Conservation (phyloP, 2,113 vertebrate genomes). For the Neogobius melanostomus region DNA sequence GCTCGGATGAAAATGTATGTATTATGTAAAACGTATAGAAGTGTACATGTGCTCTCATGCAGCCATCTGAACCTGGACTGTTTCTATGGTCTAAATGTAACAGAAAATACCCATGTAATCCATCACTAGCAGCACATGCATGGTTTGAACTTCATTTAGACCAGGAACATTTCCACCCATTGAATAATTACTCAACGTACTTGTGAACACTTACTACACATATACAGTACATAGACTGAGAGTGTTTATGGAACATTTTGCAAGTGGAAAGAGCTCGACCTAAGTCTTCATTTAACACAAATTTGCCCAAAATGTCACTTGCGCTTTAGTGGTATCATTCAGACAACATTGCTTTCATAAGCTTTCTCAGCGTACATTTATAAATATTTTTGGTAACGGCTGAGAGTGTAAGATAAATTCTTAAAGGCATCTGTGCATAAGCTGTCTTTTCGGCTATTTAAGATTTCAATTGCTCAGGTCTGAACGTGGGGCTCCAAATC, state of each 20-base stretch:
- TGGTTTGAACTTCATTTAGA: not conserved
- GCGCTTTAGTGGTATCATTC: not conserved
- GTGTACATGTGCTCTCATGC: not conserved
- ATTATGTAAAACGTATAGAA: not conserved
- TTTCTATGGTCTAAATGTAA: not conserved
- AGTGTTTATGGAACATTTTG: no score
- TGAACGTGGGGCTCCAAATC: no score
- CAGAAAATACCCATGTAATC: not conserved
- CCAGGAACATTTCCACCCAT: not conserved
- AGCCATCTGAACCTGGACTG: not conserved
- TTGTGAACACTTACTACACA: no score
- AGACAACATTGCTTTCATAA: not conserved
- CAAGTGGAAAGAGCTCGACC: not conserved
- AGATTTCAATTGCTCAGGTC: not conserved
- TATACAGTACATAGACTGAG: no score
- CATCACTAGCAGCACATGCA: not conserved
- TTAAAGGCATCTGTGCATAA: not conserved
- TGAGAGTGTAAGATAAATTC: not conserved
- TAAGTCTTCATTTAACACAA: not conserved
- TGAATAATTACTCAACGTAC: not conserved
- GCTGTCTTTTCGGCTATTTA: not conserved
- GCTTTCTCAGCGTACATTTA: not conserved
- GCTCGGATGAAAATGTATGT: not conserved
- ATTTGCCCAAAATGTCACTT: not conserved
- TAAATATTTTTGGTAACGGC: not conserved